Base-by-base conservation (phyloP, 2,113 vertebrate genomes). In the Clarias magur region DNA sequence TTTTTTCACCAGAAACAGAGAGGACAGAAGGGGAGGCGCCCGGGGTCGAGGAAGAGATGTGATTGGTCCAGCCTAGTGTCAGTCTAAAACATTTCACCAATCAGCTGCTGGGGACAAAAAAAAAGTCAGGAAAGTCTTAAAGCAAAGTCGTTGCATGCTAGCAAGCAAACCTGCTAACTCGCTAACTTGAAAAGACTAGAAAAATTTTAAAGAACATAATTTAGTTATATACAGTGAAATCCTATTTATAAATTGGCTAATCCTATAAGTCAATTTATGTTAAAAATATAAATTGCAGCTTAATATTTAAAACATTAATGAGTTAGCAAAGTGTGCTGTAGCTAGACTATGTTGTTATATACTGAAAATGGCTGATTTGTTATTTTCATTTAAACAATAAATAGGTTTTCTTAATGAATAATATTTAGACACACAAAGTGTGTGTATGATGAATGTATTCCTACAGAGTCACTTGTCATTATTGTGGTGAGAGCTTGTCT, bases 391-490 rank as follows among this genome's bases (percentile, higher is more conserved):
- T 68, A 15, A 48, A 48, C 5, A 48, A 48, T 48, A 48, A 48
- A 48, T 48, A 7, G 7, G 42, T 48, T 6, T 48, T 48, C 42
- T 48, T 48, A 6, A 48, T 48, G 19, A 53, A 53, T 79, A 56
- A 56, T 2, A 4, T 27, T 8, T 16, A 56, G 53, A 56, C 38
- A 75, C 6, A 42, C n/a, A n/a, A 12, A n/a, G 6, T 6, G 42
- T 48, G 42, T 88, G 38, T 54, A 15, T n/a, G n/a, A 76, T 75
- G 68, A 11, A 0, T 4, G 25, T 54, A 67, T 16, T 34, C 95
- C 95, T 91, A 98, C 98, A 21, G 34, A 3, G 87, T 99, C 96
- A 1, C 30, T 90, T 93, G 95, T 96, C 97, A 99, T 97, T 90
- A 91, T 95, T 67, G 92, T 92, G 87, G 98, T 91, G 0, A 99